Evolutionary conservation across 2,888 invertebrate genomes (phyloP).

Genomic region (Andrena haemorrhoa): DNA sequence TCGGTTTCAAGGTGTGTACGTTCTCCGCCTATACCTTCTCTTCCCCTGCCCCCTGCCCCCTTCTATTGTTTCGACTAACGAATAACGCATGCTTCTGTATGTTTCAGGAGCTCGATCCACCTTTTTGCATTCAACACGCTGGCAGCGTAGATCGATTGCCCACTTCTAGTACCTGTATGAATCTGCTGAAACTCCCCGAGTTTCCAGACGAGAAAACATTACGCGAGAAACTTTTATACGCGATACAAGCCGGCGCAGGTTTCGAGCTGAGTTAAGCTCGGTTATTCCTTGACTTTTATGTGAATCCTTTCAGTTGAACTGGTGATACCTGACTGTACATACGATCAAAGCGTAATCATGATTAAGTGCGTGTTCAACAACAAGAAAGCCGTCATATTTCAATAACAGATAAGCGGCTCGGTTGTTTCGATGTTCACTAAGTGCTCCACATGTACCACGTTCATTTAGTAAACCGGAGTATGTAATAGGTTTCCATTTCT

Average conservation of each 20-base stretch:
- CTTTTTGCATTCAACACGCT: constrained; percentile 97
- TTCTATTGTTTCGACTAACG: background rate
- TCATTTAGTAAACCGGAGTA: constrained; percentile 8
- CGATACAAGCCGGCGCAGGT: constrained; percentile 97
- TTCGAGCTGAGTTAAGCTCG: constrained; percentile 94
- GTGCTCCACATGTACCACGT: constrained; percentile 39
- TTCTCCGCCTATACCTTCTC: background rate
- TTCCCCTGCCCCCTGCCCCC: background rate
- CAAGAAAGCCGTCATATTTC: constrained; percentile 40
- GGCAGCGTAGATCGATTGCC: constrained; percentile 96
- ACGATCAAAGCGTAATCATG: constrained; percentile 47
- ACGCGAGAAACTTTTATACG: constrained; percentile 94
- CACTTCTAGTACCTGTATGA: constrained; percentile 99
- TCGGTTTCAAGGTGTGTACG: constrained; percentile 95
- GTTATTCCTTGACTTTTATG: constrained; percentile 8
- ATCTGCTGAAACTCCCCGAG: constrained; percentile 97
- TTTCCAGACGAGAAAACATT: constrained; percentile 92
- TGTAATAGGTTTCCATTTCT: constrained; percentile 1
- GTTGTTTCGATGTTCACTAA: constrained; percentile 29
- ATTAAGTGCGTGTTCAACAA: constrained; percentile 33
- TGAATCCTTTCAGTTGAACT: constrained; percentile 32
- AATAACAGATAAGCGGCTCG: constrained; percentile 21
- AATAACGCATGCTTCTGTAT: constrained; percentile 5
- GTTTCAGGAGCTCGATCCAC: constrained; percentile 95
- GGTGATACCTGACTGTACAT: constrained; percentile 60